Evolutionary conservation across 2,797 vertebrate species (phyloP).

Genomic region (Micromesistius poutassou): DNA sequence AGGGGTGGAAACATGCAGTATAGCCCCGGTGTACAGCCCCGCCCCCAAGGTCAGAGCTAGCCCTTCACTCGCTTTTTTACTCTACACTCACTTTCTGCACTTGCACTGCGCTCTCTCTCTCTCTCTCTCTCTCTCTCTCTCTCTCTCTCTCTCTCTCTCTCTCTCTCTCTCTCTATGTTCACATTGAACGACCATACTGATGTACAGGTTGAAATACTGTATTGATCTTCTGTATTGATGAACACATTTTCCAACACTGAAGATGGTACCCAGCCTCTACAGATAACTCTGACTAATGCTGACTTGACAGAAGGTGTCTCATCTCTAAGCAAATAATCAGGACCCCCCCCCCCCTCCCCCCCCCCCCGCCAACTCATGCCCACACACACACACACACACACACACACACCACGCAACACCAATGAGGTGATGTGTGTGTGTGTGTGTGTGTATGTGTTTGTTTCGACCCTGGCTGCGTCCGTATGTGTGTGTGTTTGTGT

Average conservation of each 20-base stretch:
- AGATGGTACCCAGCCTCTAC: not conserved
- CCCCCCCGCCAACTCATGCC: no score
- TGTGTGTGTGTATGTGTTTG: slow-evolving; percentile 2
- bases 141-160: slow-evolving; percentile 2
- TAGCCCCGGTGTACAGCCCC: slow-evolving; percentile 44
- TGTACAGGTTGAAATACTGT: no score
- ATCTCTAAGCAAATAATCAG: not conserved
- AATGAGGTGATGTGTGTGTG: slow-evolving; percentile 13
- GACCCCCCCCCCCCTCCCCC: no score
- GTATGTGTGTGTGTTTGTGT: not conserved
- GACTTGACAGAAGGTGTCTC: not conserved
- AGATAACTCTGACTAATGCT: not conserved
- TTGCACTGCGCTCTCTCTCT: not conserved
- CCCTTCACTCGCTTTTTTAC: not conserved
- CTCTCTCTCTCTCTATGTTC: not conserved
- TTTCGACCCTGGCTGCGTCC: no score
- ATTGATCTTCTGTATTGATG: no score
- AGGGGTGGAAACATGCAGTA: slow-evolving; percentile 52
- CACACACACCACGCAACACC: not conserved
- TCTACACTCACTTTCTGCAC: not conserved
- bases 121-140: not conserved
- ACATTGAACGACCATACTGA: no score
- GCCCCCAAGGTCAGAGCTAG: not conserved
- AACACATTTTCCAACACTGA: no score
- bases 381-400: not conserved